Percentiles rank a stretch among this genome's conserved stretches.
These are phyloP conservation scores for Enteromius radiatus DNA, from an alignment of 2,797 vertebrate genomes.

Conservation along the genomic window DNA sequence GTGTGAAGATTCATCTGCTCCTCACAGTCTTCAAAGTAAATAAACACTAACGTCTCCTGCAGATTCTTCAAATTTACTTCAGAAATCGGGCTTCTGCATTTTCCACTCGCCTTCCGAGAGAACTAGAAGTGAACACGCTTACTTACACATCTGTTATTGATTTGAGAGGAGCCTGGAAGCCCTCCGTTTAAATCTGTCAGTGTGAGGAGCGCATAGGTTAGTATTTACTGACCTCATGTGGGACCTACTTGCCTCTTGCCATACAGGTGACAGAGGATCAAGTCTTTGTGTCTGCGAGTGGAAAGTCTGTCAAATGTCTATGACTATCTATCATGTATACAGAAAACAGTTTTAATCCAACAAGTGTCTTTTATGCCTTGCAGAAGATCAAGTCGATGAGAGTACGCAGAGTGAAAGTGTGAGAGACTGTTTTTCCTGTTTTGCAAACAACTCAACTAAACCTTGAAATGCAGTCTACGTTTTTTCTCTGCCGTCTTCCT, in stretches of 20 bases:
- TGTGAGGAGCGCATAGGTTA: slow-evolving; percentile 35
- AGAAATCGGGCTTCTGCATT: slow-evolving; percentile 57
- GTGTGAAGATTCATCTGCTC: slow-evolving; percentile 38
- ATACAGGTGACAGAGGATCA: slow-evolving; percentile 42
- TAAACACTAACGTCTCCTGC: slow-evolving; percentile 52
- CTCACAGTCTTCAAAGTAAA: slow-evolving; percentile 41
- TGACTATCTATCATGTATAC: not conserved
- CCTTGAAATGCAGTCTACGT: not conserved
- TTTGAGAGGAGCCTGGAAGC: slow-evolving; percentile 52
- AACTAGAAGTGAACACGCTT: slow-evolving; percentile 48
- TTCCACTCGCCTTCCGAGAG: slow-evolving; percentile 41
- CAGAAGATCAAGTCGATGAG: slow-evolving; percentile 31
- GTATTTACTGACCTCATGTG: slow-evolving; percentile 47
- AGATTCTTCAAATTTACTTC: slow-evolving; percentile 51
- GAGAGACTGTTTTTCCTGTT: slow-evolving; percentile 49
- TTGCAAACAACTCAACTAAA: slow-evolving; percentile 21
- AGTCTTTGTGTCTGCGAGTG: slow-evolving; percentile 24
- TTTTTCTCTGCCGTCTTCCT: slow-evolving; percentile 7
- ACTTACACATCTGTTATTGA: slow-evolving; percentile 62
- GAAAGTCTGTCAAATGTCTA: slow-evolving; percentile 33
- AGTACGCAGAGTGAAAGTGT: slow-evolving; percentile 43
- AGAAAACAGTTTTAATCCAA: not conserved
- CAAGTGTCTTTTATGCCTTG: slow-evolving; percentile 14
- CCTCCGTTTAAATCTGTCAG: slow-evolving; percentile 53
- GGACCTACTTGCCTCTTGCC: slow-evolving; percentile 44